Evolutionary conservation across 2,797 vertebrate species (phyloP).

Genomic region (Channa striata): DNA sequence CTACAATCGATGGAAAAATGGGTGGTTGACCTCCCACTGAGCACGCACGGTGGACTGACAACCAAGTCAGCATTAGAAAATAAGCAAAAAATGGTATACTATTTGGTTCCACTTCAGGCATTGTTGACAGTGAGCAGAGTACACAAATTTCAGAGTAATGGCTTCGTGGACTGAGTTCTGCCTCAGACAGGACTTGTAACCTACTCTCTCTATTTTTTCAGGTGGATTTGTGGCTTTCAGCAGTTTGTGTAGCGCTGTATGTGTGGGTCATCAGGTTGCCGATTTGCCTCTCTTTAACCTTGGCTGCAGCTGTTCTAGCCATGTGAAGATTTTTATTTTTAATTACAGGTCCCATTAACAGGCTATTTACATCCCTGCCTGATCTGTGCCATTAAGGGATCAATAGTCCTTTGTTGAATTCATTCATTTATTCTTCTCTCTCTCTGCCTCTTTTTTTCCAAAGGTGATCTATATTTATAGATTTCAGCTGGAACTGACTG

Average conservation of each 20-base stretch:
- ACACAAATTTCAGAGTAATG: no score
- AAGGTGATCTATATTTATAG: conserved; percentile 75
- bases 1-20: no score
- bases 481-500: conserved; percentile 51
- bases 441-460: conserved; percentile 3
- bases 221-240: not conserved
- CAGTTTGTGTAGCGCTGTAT: no score
- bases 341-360: conserved; percentile 75
- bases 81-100: no score
- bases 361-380: conserved; percentile 69
- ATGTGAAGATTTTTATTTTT: conserved; percentile 34
- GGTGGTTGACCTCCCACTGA: no score
- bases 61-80: no score
- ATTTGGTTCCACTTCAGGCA: no score
- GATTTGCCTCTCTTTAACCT: conserved; percentile 23
- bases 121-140: no score
- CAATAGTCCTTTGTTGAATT: conserved; percentile 73
- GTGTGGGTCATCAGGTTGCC: conserved; percentile 14
- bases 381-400: conserved; percentile 75
- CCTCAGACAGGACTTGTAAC: not conserved
- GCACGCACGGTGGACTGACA: no score
- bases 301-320: conserved; percentile 8
- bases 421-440: conserved; percentile 66
- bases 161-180: no score
- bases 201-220: not conserved